Conservation (phyloP, 1,140 invertebrate genomes). For the Zaprionus africanus region DNA sequence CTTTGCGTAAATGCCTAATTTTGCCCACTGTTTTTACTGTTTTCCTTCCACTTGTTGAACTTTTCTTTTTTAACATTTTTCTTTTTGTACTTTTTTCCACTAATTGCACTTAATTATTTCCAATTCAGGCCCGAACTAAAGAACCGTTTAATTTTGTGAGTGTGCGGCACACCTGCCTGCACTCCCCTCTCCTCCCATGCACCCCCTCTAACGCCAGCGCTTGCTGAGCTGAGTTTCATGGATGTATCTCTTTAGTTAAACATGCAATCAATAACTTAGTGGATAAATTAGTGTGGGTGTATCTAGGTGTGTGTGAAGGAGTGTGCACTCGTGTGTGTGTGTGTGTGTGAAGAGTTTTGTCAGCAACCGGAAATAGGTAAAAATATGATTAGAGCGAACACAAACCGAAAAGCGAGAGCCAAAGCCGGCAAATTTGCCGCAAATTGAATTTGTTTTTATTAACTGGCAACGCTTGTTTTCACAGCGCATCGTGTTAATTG, state of each 20-base stretch:
- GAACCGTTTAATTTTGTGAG: conserved; percentile 39
- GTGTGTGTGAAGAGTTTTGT: conserved; percentile 73
- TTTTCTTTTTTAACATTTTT: conserved; percentile 13
- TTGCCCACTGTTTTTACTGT: conserved; percentile 8
- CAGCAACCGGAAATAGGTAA: conserved; percentile 56
- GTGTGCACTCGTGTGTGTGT: conserved; percentile 11
- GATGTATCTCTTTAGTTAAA: conserved; percentile 37
- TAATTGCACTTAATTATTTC: conserved; percentile 76
- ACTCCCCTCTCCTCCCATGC: not conserved
- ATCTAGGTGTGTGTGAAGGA: conserved; percentile 22
- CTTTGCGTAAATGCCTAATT: conserved; percentile 16
- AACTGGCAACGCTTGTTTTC: conserved; percentile 39
- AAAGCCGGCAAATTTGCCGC: conserved; percentile 48
- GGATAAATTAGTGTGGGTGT: conserved; percentile 44
- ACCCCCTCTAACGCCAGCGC: not conserved
- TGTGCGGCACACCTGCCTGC: conserved; percentile 15
- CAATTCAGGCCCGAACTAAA: conserved; percentile 62
- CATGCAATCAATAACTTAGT: conserved; percentile 72
- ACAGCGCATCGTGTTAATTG: conserved; percentile 42
- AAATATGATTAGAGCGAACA: conserved; percentile 33
- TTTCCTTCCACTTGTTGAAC: conserved; percentile 5
- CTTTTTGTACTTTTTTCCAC: conserved; percentile 33
- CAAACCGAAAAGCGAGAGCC: conserved; percentile 32
- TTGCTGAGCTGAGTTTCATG: not conserved
- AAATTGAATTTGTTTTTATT: conserved; percentile 54